Conservation (phyloP, 1,140 invertebrate species). For the Drosophila melanica region DNA sequence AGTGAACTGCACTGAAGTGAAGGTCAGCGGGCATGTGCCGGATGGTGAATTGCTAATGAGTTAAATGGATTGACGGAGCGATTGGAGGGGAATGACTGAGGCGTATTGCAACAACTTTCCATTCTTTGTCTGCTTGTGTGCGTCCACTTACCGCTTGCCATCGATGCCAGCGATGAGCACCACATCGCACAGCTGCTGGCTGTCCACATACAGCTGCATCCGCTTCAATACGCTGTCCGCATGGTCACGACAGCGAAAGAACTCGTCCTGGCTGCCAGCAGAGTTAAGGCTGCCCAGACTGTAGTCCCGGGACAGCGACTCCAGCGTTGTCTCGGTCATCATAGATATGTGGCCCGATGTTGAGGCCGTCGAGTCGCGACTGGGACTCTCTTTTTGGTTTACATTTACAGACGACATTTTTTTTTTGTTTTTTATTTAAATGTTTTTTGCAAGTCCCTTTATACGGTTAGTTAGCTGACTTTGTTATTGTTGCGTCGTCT, state of each 20-base stretch:
- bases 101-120: conserved; percentile 52
- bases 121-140: conserved; percentile 54
- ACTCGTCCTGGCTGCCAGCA: conserved; percentile 88
- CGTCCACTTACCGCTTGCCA: conserved; percentile 86
- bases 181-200: conserved; percentile 92
- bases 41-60: conserved; percentile 43
- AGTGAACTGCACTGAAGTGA: conserved; percentile 56
- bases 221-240: conserved; percentile 91
- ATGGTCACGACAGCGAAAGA: conserved; percentile 91
- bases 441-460: not conserved
- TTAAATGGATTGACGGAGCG: conserved; percentile 10
- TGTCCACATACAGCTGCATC: conserved; percentile 92
- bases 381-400: conserved; percentile 83
- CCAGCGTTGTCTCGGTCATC: conserved; percentile 67
- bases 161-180: conserved; percentile 89
- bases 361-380: conserved; percentile 79
- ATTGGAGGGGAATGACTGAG: conserved; percentile 8
- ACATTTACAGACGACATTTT: conserved; percentile 64
- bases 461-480: conserved; percentile 1
- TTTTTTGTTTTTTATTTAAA: conserved; percentile 10
- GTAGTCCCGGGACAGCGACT: conserved; percentile 75
- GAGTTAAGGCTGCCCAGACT: conserved; percentile 79
- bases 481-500: not conserved
- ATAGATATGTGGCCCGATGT: conserved; percentile 78
- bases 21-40: conserved; percentile 51